These are phyloP conservation scores for Cyanistes caeruleus DNA, from an alignment of 2,113 vertebrate species.

Conservation along the genomic window DNA sequence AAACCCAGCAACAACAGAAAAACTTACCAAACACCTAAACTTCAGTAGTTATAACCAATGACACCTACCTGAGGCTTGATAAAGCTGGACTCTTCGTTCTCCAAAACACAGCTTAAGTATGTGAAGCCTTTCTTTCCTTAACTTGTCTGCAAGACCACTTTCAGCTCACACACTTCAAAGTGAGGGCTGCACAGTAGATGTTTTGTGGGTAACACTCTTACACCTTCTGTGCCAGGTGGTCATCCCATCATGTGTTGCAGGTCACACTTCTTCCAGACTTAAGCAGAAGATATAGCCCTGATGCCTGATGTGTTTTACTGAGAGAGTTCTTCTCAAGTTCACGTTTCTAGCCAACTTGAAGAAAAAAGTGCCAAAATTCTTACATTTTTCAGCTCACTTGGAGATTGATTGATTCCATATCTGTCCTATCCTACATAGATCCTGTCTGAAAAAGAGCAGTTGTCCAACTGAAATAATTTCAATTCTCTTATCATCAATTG, in stretches of 20 bases:
- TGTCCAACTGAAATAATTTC: neutral
- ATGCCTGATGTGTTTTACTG: neutral
- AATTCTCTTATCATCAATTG: neutral
- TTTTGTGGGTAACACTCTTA: neutral
- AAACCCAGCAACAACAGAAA: rapidly evolving
- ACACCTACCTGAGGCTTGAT: neutral
- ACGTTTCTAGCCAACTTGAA: neutral
- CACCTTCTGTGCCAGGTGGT: neutral
- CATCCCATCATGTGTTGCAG: no score
- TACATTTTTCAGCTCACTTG: neutral
- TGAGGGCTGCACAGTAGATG: rapidly evolving
- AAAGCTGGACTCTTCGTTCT: neutral
- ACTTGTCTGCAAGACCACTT: neutral
- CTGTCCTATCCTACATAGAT: neutral
- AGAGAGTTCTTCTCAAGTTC: neutral
- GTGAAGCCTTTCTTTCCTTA: neutral
- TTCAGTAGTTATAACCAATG: neutral
- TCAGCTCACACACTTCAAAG: neutral
- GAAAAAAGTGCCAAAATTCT: neutral
- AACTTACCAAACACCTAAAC: neutral
- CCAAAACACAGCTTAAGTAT: neutral
- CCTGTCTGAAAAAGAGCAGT: neutral
- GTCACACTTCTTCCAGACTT: neutral
- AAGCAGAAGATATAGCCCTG: neutral
- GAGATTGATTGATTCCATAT: neutral